Conservation (phyloP, 1,140 invertebrate genomes). For the Papilio helenus region DNA sequence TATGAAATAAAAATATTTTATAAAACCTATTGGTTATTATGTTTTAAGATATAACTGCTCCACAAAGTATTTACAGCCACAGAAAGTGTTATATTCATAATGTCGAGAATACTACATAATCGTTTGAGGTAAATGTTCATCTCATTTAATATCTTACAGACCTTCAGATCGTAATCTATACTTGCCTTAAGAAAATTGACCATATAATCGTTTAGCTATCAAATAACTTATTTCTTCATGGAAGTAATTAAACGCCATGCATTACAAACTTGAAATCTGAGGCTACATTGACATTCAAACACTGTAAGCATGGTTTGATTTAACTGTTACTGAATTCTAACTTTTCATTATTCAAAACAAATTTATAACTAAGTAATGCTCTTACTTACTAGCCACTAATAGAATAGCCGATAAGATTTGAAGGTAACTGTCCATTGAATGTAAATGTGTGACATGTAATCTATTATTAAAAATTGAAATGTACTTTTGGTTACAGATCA, state of each 20-base stretch:
- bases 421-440: too few species aligned
- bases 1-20: constrained; percentile 68
- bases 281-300: not conserved
- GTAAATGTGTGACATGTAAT: too few species aligned
- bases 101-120: constrained; percentile 79
- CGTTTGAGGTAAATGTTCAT: constrained; percentile 66
- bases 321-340: not conserved
- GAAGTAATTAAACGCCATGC: not conserved
- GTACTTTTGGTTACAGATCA: constrained; percentile 50
- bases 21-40: constrained; percentile 60
- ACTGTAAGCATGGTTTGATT: not conserved
- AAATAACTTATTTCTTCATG: not conserved
- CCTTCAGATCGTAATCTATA: not conserved
- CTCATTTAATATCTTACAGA: constrained; percentile 5
- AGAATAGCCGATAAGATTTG: too few species aligned
- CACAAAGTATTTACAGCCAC: constrained; percentile 35
- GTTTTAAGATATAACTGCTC: constrained; percentile 55
- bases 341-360: not conserved
- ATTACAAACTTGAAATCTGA: not conserved
- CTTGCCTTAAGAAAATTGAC: too few species aligned
- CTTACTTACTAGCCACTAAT: too few species aligned
- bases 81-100: constrained; percentile 58
- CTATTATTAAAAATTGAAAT: not conserved
- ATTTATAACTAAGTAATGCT: not conserved
- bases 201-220: not conserved